These are phyloP conservation scores for Crenichthys baileyi DNA, from an alignment of 2,797 vertebrate species.

Conservation along the genomic window DNA sequence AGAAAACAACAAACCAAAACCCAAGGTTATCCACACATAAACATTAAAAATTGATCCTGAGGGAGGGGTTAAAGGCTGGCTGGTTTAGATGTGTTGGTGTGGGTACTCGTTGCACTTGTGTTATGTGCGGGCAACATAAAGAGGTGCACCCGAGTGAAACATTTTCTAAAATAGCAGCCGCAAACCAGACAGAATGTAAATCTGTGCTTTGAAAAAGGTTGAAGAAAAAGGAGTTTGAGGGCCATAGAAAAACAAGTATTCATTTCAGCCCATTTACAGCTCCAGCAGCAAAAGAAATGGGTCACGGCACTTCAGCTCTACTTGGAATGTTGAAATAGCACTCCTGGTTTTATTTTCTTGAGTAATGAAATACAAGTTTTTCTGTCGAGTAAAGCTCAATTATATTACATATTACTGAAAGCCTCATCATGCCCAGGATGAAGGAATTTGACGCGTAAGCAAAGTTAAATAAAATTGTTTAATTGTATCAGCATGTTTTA, in stretches of 20 bases:
- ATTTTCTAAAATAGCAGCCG: constrained; percentile 79
- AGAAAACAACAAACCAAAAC: constrained; percentile 74
- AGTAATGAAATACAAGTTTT: constrained; percentile 83
- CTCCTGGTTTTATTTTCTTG: constrained; percentile 76
- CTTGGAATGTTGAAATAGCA: constrained; percentile 70
- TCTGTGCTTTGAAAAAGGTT: constrained; percentile 74
- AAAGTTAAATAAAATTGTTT: constrained; percentile 76
- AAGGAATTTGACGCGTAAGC: constrained; percentile 81
- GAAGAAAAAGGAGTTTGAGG: constrained; percentile 72
- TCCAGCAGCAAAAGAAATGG: constrained; percentile 71
- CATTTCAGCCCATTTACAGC: constrained; percentile 78
- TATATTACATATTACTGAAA: constrained; percentile 79
- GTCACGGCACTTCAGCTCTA: constrained; percentile 66
- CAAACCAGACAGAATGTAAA: constrained; percentile 84
- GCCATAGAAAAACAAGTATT: constrained; percentile 77
- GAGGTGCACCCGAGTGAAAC: constrained; percentile 47
- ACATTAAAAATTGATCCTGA: constrained; percentile 60
- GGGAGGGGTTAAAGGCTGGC: constrained; percentile 47
- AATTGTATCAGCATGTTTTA: constrained; percentile 81
- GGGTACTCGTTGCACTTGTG: constrained; percentile 19
- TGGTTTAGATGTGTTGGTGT: constrained; percentile 20
- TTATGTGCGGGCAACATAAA: constrained; percentile 29
- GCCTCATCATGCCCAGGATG: constrained; percentile 74
- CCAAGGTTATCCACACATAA: constrained; percentile 73
- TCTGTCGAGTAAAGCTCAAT: constrained; percentile 73